Conservation (phyloP, 2,888 invertebrate species). For the Drosophila aldrichi region DNA sequence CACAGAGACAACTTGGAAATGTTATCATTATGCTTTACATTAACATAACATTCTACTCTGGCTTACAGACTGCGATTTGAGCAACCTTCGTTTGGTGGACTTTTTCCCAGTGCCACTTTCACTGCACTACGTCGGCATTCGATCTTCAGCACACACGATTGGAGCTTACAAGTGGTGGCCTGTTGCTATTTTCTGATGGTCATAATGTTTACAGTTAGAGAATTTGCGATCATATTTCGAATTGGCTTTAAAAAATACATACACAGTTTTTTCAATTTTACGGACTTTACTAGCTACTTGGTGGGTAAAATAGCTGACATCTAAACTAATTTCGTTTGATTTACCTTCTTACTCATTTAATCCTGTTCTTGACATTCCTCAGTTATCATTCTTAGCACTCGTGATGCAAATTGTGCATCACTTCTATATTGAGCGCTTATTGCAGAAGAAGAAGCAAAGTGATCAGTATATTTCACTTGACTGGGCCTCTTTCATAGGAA, state of each 20-base stretch:
- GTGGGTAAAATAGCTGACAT: constrained; percentile 10
- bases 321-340: not conserved
- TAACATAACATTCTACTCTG: not conserved
- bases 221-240: not conserved
- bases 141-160: constrained; percentile 12
- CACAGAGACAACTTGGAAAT: not conserved
- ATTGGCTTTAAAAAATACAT: constrained; percentile 21
- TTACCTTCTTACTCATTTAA: not conserved
- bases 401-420: constrained; percentile 16
- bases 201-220: not conserved
- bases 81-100: constrained; percentile 19
- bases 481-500: constrained; percentile 15
- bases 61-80: constrained; percentile 20
- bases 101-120: constrained; percentile 2
- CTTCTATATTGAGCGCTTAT: not conserved
- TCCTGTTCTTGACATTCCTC: not conserved
- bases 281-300: constrained; percentile 17
- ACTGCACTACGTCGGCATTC: constrained; percentile 9
- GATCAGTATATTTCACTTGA: constrained; percentile 40
- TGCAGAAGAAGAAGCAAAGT: not conserved
- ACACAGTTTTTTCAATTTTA: not conserved
- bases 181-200: constrained; percentile 1
- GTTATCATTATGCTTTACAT: not conserved
- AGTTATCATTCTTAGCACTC: constrained; percentile 26
- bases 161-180: accelerated